phyloP scores from a whole-genome alignment of 2,888 invertebrate species.

The Junonia oenone region DNA sequence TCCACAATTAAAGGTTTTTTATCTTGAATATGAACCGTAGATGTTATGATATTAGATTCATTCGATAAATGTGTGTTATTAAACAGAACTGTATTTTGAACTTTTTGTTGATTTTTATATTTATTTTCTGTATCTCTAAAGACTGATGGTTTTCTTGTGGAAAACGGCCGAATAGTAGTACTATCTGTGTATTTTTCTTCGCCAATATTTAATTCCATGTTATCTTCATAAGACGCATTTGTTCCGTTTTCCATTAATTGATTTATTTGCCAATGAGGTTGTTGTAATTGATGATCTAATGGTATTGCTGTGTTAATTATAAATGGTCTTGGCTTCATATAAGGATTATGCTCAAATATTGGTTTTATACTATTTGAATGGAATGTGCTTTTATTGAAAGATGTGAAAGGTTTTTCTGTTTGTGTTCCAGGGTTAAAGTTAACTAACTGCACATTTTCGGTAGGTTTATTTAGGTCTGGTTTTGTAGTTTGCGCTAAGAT shows the following conservation, averaged over 20 bases:
- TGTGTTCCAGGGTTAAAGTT: conserved; percentile 62
- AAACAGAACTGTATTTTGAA: conserved; percentile 1
- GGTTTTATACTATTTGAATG: conserved; percentile 63
- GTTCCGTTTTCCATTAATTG: conserved; percentile 63
- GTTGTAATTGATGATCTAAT: conserved; percentile 67
- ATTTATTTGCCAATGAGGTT: conserved; percentile 75
- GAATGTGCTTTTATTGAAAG: conserved; percentile 51
- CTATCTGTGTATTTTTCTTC: conserved; percentile 56
- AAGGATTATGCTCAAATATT: conserved; percentile 46
- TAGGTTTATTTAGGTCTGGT: conserved; percentile 35
- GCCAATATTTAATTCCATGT: conserved; percentile 63
- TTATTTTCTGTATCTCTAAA: conserved; percentile 36
- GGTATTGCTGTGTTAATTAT: conserved; percentile 51
- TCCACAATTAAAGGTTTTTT: conserved; percentile 67
- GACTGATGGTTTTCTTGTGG: conserved; percentile 37
- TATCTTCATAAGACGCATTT: conserved; percentile 64
- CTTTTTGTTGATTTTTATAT: conserved; percentile 11
- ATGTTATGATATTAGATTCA: conserved; percentile 68
- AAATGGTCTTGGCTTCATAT: conserved; percentile 67
- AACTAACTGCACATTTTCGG: conserved; percentile 30
- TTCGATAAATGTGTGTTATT: conserved; percentile 39
- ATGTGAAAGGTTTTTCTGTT: conserved; percentile 70
- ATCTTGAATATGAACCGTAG: conserved; percentile 65
- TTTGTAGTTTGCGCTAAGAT: conserved; percentile 2
- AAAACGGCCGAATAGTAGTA: conserved; percentile 37